phyloP scores from a whole-genome alignment of 2,888 invertebrate genomes.

The Acleris literana region DNA sequence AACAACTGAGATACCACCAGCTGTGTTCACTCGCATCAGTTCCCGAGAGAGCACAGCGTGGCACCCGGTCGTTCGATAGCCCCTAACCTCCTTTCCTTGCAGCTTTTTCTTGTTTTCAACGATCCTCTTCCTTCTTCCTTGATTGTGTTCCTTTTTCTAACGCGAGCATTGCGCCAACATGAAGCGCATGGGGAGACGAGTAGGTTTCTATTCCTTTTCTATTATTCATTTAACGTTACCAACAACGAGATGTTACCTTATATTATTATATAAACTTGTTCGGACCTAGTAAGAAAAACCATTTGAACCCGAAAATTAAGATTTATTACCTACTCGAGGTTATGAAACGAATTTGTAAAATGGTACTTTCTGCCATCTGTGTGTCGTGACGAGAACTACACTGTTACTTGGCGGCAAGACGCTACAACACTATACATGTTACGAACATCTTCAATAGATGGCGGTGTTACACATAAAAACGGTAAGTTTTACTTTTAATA shows the following conservation, averaged over 20 bases:
- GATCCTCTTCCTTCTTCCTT: constrained; percentile 26
- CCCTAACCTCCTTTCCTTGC: constrained; percentile 44
- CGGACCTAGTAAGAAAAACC: no score
- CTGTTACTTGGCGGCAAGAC: constrained; percentile 26
- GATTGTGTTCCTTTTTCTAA: no score
- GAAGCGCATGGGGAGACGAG: no score
- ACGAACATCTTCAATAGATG: constrained; percentile 3
- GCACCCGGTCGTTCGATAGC: constrained; percentile 93
- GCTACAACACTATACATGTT: neutral
- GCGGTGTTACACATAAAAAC: constrained; percentile 2
- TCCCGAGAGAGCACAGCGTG: constrained; percentile 98
- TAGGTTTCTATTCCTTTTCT: no score
- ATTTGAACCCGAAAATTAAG: no score
- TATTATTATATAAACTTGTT: no score
- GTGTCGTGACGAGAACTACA: constrained; percentile 41
- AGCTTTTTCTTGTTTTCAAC: constrained; percentile 1
- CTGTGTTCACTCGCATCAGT: constrained; percentile 95
- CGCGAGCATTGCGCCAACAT: no score
- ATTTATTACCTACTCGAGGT: no score
- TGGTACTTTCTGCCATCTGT: constrained; percentile 39
- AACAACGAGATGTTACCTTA: no score
- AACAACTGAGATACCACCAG: constrained; percentile 99
- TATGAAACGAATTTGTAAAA: constrained; percentile 2
- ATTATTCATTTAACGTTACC: no score
- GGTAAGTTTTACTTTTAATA: neutral